These are phyloP conservation scores for Rutilus rutilus DNA, from an alignment of 2,113 vertebrate genomes.

Conservation along the genomic window DNA sequence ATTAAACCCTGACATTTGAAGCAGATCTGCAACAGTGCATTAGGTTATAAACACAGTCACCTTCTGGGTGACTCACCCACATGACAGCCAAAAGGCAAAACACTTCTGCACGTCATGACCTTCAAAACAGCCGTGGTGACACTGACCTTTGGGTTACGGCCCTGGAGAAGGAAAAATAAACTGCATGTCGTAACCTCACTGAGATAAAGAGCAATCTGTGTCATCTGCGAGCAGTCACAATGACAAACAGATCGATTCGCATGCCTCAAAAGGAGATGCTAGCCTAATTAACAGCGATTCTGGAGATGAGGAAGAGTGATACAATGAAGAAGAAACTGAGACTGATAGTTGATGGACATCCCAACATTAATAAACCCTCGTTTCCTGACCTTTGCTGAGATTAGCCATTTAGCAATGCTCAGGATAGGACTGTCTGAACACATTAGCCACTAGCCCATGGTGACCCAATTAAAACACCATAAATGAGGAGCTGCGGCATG, in stretches of 20 bases:
- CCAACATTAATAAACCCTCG: slow-evolving; percentile 24
- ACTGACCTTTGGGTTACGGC: slow-evolving; percentile 53
- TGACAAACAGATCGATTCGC: slow-evolving; percentile 34
- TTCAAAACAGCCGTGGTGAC: slow-evolving; percentile 34
- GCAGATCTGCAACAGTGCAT: slow-evolving; percentile 33
- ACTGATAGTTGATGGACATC: slow-evolving; percentile 26
- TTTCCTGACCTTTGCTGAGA: slow-evolving; percentile 57
- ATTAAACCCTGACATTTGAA: slow-evolving; percentile 51
- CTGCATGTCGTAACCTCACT: not conserved
- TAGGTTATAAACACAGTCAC: slow-evolving; percentile 39
- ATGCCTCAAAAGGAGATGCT: slow-evolving; percentile 28
- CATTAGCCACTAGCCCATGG: slow-evolving; percentile 47
- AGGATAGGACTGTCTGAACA: slow-evolving; percentile 44
- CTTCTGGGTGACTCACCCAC: slow-evolving; percentile 18
- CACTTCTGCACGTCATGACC: slow-evolving; percentile 25
- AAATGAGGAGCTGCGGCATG: slow-evolving; percentile 7
- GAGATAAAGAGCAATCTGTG: slow-evolving; percentile 43
- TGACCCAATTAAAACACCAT: slow-evolving; percentile 52
- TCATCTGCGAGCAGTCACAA: slow-evolving; percentile 37
- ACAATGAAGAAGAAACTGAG: slow-evolving; percentile 36
- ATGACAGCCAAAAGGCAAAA: slow-evolving; percentile 27
- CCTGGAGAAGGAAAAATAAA: slow-evolving; percentile 39
- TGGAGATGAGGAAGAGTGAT: not conserved
- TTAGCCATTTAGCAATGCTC: slow-evolving; percentile 37
- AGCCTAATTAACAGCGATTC: slow-evolving; percentile 39